phyloP scores from a whole-genome alignment of 1,140 invertebrate species.

The Sitobion miscanthi region DNA sequence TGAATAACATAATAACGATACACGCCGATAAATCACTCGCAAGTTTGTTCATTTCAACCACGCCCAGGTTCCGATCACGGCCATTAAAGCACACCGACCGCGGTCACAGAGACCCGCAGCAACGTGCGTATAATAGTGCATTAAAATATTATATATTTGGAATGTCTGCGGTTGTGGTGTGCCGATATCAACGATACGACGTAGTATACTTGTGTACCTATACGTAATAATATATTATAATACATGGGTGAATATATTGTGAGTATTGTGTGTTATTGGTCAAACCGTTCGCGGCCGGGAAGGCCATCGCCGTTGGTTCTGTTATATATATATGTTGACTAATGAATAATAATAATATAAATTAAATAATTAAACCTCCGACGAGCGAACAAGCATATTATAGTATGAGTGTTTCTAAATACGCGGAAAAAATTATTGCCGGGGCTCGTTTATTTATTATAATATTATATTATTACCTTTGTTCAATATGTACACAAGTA shows the following conservation, averaged over 20 bases:
- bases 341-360: not conserved
- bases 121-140: not conserved
- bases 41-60: not conserved
- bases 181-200: not conserved
- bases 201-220: not conserved
- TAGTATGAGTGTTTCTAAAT: not conserved
- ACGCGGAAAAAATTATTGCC: not conserved
- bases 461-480: not conserved
- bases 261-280: not conserved
- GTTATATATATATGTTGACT: not conserved
- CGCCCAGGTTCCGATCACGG: not conserved
- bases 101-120: not conserved
- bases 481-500: not conserved
- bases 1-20: not conserved
- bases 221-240: not conserved
- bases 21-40: not conserved
- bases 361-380: constrained; percentile 4
- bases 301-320: not conserved
- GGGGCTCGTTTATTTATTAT: not conserved
- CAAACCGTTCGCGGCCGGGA: not conserved
- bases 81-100: not conserved
- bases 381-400: not conserved
- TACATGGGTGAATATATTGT: not conserved
- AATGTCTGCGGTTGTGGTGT: not conserved
- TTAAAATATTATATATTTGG: not conserved